phyloP scores from a whole-genome alignment of 2,888 invertebrate genomes.

The Diadegma fenestrale region DNA sequence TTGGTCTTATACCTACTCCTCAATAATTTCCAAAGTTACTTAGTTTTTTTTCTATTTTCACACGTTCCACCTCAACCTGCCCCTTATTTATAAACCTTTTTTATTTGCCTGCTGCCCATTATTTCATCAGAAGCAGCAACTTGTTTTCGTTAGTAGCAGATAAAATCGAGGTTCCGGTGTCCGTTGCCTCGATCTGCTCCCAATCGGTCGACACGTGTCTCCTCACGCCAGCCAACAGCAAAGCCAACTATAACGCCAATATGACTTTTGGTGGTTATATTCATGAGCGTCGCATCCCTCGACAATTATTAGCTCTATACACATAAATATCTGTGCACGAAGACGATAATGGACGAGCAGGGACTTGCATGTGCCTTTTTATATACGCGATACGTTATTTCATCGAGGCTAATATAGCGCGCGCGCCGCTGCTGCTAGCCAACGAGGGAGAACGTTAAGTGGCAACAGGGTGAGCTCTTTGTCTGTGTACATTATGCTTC shows the following conservation, averaged over 20 bases:
- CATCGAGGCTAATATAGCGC: conserved; percentile 10
- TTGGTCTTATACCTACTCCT: background rate
- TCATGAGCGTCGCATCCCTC: conserved; percentile 30
- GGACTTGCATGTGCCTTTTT: background rate
- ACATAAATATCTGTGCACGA: conserved; percentile 17
- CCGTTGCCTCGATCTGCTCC: background rate
- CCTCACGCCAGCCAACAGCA: conserved; percentile 21
- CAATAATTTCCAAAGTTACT: conserved; percentile 16
- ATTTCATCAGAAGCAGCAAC: too few species aligned
- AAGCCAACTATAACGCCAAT: conserved; percentile 13
- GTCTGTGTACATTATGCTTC: background rate
- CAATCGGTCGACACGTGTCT: conserved; percentile 44
- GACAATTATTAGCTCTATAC: conserved; percentile 44
- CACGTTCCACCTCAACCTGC: background rate
- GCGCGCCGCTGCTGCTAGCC: too few species aligned
- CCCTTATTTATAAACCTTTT: background rate
- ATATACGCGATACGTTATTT: background rate
- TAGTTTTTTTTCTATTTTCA: conserved; percentile 14
- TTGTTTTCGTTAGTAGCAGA: background rate
- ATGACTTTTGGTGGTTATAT: conserved; percentile 54
- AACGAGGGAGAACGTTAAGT: background rate
- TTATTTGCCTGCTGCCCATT: too few species aligned
- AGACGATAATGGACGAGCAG: conserved; percentile 47
- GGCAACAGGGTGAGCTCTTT: conserved; percentile 10
- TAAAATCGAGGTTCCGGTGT: conserved; percentile 24